Evolutionary conservation across 92 coral and sea anemone genomes (phyloP), one percentile per base, ranked within the genome.

Genomic region (Parazoanthus swiftii): DNA sequence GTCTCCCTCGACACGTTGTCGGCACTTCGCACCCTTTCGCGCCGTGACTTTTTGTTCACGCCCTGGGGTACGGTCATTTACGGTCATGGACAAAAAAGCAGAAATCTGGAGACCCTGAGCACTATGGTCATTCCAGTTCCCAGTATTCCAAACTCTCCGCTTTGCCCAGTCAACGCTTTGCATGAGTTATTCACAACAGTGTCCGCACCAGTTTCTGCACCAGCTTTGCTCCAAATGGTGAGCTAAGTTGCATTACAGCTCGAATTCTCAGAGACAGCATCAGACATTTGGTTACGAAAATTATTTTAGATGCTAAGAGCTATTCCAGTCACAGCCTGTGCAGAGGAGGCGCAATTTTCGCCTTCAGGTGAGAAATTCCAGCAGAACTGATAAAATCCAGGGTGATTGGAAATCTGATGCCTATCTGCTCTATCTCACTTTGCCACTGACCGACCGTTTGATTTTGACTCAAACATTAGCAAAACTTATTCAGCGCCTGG

Each of bases 71-170:
- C 70, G 2, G 82, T 80, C 18, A 76, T 86, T 50, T n/a, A 86
- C 76, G 14, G 76, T 86, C 82, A 86, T 86, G 89, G 89, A 76
- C 89, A 20, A 86, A 86, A 76, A 86, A 82, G 36, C 51, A 51
- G 54, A 82, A 77, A 16, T 86, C 89, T 77, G 89, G 84, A 0
- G 84, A 86, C n/a, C n/a, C n/a, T n/a, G n/a, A n/a, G n/a, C n/a
- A 77, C 54, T 23, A 29, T 77, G 65, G 70, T 65, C 25, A 36
- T 75, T 76, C 82, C 82, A 18, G 51, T 75, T 36, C 82, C 82
- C 5, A 20, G 39, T 36, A 74, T 74, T 0, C 82, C 82, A 33
- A 35, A 54, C 74, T 86, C 63, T 8, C 54, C 74, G 5, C 81
- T 76, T 16, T 86, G 89, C 25, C 89, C 82, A 11, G 82, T 73